Evolutionary conservation across 2,113 vertebrate genomes (phyloP).

Genomic region (Neoarius graeffei): DNA sequence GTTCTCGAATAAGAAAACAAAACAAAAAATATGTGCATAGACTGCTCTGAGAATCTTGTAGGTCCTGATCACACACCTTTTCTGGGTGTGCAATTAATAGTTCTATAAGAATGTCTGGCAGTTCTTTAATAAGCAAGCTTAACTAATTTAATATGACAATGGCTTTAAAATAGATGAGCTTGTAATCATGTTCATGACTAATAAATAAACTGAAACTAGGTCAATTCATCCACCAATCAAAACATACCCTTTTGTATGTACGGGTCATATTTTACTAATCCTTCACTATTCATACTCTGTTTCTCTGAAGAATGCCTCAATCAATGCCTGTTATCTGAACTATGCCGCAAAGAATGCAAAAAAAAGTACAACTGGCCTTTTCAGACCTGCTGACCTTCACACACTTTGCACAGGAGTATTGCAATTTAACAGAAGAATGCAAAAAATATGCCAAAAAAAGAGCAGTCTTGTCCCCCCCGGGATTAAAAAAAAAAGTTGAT

Average conservation of each 20-base stretch:
- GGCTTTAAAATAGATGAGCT: neutral
- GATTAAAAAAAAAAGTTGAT: too few species aligned
- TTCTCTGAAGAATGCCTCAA: neutral
- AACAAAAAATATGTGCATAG: neutral
- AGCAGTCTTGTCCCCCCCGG: too few species aligned
- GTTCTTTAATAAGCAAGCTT: neutral
- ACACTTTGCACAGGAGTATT: neutral
- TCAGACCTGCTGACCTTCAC: neutral
- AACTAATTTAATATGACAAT: neutral
- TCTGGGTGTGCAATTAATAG: neutral
- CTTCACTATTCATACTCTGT: neutral
- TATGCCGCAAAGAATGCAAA: too few species aligned
- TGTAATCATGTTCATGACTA: neutral
- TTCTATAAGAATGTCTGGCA: neutral
- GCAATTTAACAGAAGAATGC: neutral
- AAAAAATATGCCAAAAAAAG: neutral
- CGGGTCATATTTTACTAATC: neutral
- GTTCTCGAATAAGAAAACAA: neutral
- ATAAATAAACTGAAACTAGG: neutral
- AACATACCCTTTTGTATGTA: neutral
- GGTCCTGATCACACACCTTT: neutral
- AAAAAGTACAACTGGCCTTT: neutral
- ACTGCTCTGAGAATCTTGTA: neutral
- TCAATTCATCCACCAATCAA: neutral
- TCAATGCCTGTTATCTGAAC: neutral